phyloP scores from a whole-genome alignment of 2,888 invertebrate species.

The Thymelicus sylvestris region DNA sequence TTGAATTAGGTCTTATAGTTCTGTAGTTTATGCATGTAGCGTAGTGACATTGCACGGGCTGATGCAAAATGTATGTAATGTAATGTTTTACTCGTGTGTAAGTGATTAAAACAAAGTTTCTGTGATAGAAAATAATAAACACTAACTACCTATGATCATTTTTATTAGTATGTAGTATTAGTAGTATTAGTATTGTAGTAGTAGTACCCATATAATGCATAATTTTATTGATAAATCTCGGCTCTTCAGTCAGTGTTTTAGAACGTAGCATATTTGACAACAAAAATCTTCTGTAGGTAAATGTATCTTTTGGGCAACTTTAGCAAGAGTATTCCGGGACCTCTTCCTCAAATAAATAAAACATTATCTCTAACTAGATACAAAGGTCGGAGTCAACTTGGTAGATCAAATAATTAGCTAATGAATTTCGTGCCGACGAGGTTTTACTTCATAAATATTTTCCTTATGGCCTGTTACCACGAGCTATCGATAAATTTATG shows the following conservation, averaged over 20 bases:
- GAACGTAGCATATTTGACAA: neutral
- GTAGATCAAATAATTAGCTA: slow-evolving; percentile 69
- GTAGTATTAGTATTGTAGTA: too few relatives aligned
- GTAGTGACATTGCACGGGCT: neutral
- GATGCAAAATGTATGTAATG: neutral
- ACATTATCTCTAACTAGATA: slow-evolving; percentile 33
- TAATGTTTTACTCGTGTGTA: neutral
- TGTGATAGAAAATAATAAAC: too few relatives aligned
- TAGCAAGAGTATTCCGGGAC: neutral
- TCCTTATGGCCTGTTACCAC: slow-evolving; percentile 81
- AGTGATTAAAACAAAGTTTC: too few relatives aligned
- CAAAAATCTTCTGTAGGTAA: neutral
- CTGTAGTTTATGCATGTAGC: slow-evolving; percentile 13
- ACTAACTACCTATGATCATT: too few relatives aligned
- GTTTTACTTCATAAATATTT: slow-evolving; percentile 81
- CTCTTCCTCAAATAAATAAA: slow-evolving; percentile 22
- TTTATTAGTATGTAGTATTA: too few relatives aligned
- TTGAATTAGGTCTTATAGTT: slow-evolving; percentile 23
- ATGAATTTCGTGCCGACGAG: slow-evolving; percentile 71
- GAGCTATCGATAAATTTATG: slow-evolving; percentile 83
- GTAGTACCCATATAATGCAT: too few relatives aligned
- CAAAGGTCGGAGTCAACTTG: slow-evolving; percentile 32
- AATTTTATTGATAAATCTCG: too few relatives aligned
- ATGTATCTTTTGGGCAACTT: neutral
- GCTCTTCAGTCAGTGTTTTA: neutral